Conservation (phyloP, 1,140 invertebrate species). For the Orchestia grillus region DNA sequence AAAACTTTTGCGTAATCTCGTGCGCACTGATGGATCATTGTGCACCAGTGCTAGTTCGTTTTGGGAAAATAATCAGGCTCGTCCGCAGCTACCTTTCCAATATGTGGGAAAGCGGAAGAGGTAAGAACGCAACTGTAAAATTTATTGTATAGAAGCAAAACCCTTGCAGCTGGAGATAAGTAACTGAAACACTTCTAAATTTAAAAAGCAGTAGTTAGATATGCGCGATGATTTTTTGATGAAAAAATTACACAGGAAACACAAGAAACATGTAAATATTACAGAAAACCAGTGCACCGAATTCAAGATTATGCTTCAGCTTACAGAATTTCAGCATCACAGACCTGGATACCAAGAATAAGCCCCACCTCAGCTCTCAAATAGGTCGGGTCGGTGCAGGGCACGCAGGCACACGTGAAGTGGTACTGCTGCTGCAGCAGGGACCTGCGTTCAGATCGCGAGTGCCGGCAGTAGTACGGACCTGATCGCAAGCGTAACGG, state of each 20-base stretch:
- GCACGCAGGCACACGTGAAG: not conserved
- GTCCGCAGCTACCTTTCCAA: no score
- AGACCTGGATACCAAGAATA: not conserved
- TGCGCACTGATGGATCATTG: no score
- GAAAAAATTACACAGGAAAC: not conserved
- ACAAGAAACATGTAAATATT: not conserved
- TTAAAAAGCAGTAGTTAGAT: not conserved
- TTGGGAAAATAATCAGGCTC: no score
- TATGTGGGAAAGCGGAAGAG: no score
- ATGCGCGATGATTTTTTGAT: not conserved
- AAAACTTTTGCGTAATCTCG: no score
- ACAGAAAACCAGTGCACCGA: not conserved
- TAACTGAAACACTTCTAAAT: not conserved
- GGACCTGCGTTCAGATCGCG: not conserved
- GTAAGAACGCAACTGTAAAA: no score
- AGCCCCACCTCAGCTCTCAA: not conserved
- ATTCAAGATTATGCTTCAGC: not conserved
- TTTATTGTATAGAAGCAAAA: no score
- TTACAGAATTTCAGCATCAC: not conserved
- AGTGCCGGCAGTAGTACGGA: slow-evolving; percentile 17
- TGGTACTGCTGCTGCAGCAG: slow-evolving; percentile 31
- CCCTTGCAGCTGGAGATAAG: not conserved
- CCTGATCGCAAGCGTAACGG: not conserved
- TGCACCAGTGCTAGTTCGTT: no score
- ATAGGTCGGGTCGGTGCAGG: not conserved